phyloP scores from a whole-genome alignment of 2,797 vertebrate species.

The Smutsia temminckii region DNA sequence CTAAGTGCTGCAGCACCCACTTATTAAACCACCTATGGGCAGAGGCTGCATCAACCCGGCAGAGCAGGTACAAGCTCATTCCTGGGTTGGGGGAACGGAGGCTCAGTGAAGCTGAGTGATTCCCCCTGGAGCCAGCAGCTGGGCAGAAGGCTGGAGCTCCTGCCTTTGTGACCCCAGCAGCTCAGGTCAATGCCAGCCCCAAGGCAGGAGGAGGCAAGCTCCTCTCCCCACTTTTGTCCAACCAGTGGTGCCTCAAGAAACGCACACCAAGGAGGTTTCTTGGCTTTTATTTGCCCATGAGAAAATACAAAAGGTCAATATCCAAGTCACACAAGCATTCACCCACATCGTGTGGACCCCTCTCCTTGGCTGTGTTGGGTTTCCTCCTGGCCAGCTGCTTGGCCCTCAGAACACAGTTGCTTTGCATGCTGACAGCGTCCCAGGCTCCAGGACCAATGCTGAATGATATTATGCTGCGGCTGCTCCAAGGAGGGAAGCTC shows the following conservation, averaged over 20 bases:
- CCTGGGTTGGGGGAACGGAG: not conserved
- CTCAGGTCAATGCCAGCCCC: not conserved
- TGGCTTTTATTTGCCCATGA: constrained; percentile 63
- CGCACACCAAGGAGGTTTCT: not conserved
- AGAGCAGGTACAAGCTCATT: not conserved
- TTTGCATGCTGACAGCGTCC: not conserved
- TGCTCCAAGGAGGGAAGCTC: not conserved
- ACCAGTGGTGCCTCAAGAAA: not conserved
- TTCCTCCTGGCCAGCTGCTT: not conserved
- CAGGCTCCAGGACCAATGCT: accelerated
- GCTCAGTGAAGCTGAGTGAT: not conserved
- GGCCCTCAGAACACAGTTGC: not conserved
- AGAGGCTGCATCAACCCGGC: not conserved
- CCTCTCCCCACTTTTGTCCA: not conserved
- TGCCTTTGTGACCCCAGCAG: not conserved
- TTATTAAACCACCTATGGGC: not conserved
- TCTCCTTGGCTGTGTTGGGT: not conserved
- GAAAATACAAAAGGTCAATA: not conserved
- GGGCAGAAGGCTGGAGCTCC: not conserved
- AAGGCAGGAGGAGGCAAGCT: accelerated
- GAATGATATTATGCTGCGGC: accelerated
- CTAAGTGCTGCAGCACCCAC: accelerated
- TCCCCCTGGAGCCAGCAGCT: not conserved
- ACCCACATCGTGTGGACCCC: accelerated
- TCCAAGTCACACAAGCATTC: not conserved